Evolutionary conservation across 1,140 invertebrate genomes (phyloP), one percentile per base, ranked within the genome.

Genomic region (Pachyrhynchus sulphureomaculatus): DNA sequence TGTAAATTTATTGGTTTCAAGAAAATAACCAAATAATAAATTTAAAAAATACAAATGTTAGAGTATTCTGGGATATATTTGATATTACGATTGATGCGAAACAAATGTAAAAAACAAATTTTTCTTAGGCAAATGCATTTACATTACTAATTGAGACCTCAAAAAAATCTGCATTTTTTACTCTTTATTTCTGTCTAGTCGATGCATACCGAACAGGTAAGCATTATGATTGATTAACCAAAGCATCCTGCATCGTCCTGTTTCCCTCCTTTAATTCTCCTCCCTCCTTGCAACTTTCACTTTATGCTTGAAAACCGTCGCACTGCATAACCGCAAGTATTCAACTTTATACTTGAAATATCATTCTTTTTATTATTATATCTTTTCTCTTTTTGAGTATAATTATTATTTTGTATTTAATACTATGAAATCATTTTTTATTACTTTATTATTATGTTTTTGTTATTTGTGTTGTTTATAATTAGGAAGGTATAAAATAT

Each of bases 241-340:
- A 67, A 67, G 56, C 47, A 48, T 47, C 48, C 49, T 34, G 37
- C 48, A 17, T 42, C 55, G n/a, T 61, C 53, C 26, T 39, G 13
- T 18, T 34, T 20, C 51, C 20, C n/a, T 15, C n/a, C 9, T 15
- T n/a, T n/a, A n/a, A n/a, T n/a, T n/a, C n/a, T n/a, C n/a, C n/a
- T n/a, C n/a, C n/a, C n/a, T n/a, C n/a, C n/a, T n/a, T n/a, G n/a
- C 39, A 13, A 4, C 34, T 12, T 17, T 17, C 4, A n/a, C 12
- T 13, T 3, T 37, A 37, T n/a, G 12, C 15, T 13, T 37, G 12
- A 3, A 15, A 5, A 17, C 13, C 36, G 49, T 66, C 64, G 57
- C 64, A 66, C 64, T 55, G 42, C 13, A 18, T 56, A 60, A 68
- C 58, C 67, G 65, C 65, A 68, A 68, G 67, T 68, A 68, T 68